Conservation (phyloP, 2,888 invertebrate species). For the Hoplodrina blanda region DNA sequence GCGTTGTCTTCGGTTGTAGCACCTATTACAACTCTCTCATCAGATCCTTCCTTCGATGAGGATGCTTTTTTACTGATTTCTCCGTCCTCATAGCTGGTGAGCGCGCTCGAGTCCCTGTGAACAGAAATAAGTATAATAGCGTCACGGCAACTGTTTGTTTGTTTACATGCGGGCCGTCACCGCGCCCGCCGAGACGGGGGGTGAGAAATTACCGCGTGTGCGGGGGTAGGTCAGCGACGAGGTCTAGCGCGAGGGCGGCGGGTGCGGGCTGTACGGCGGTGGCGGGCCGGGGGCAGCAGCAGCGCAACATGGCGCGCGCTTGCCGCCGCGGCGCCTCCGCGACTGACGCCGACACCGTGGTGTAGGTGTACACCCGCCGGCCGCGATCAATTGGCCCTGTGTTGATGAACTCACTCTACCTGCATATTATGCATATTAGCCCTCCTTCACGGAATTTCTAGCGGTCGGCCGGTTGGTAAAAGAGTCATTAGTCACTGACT, state of each 20-base stretch:
- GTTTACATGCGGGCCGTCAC: slow-evolving; percentile 51
- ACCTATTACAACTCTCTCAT: slow-evolving; percentile 22
- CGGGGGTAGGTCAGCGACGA: slow-evolving; percentile 84
- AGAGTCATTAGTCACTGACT: slow-evolving; percentile 61
- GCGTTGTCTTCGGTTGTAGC: slow-evolving; percentile 29
- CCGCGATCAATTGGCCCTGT: slow-evolving; percentile 77
- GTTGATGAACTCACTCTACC: slow-evolving; percentile 82
- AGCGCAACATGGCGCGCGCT: slow-evolving; percentile 80
- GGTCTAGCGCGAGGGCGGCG: slow-evolving; percentile 77
- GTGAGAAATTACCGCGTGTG: slow-evolving; percentile 81
- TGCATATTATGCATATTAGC: slow-evolving; percentile 83
- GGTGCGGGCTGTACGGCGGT: slow-evolving; percentile 68
- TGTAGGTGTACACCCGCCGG: slow-evolving; percentile 53
- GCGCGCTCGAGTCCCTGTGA: slow-evolving; percentile 86
- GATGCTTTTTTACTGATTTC: slow-evolving; percentile 44
- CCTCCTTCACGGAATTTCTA: slow-evolving; percentile 66
- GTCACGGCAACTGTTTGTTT: slow-evolving; percentile 54
- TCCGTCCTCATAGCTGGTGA: slow-evolving; percentile 70
- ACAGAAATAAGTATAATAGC: slow-evolving; percentile 60
- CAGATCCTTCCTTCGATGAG: slow-evolving; percentile 36
- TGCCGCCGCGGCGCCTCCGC: slow-evolving; percentile 82
- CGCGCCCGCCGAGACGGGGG: slow-evolving; percentile 14
- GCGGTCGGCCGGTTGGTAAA: slow-evolving; percentile 48
- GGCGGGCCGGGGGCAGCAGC: slow-evolving; percentile 76
- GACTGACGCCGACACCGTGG: slow-evolving; percentile 74